These are phyloP conservation scores for Vimba vimba DNA, from an alignment of 2,113 vertebrate genomes.

Conservation along the genomic window DNA sequence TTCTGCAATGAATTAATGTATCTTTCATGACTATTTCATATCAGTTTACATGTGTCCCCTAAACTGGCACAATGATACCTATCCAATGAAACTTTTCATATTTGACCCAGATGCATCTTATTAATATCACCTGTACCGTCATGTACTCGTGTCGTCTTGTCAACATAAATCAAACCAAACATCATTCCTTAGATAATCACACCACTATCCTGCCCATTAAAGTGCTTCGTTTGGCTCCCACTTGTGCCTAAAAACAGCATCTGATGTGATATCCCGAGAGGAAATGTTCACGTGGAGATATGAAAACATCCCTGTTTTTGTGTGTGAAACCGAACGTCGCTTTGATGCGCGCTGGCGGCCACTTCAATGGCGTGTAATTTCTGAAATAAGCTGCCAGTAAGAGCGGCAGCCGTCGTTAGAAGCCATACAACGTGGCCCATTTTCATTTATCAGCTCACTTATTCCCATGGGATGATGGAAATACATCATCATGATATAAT, in stretches of 20 bases:
- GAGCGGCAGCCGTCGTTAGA: constrained; percentile 11
- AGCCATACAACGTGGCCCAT: constrained; percentile 1
- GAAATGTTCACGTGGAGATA: background rate
- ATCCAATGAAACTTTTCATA: background rate
- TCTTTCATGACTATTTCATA: background rate
- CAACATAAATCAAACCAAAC: background rate
- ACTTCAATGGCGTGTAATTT: constrained; percentile 31
- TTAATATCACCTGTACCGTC: too few relatives aligned
- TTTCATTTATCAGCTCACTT: constrained; percentile 53
- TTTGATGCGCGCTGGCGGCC: constrained; percentile 11
- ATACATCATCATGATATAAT: constrained; percentile 55
- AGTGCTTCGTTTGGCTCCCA: background rate
- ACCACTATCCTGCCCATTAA: background rate
- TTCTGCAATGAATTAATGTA: background rate
- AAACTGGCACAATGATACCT: too few relatives aligned
- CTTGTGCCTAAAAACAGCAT: background rate
- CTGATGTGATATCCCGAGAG: background rate
- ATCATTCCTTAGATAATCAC: background rate
- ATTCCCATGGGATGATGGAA: constrained; percentile 71
- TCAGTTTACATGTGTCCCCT: background rate
- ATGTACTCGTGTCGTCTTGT: background rate
- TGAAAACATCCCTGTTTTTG: constrained; percentile 1
- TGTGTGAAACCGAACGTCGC: background rate
- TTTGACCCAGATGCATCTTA: background rate
- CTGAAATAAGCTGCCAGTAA: constrained; percentile 28